Evolutionary conservation across 2,797 vertebrate genomes (phyloP), one percentile per base, ranked within the genome.

Genomic region (Chloroceryle amazona): DNA sequence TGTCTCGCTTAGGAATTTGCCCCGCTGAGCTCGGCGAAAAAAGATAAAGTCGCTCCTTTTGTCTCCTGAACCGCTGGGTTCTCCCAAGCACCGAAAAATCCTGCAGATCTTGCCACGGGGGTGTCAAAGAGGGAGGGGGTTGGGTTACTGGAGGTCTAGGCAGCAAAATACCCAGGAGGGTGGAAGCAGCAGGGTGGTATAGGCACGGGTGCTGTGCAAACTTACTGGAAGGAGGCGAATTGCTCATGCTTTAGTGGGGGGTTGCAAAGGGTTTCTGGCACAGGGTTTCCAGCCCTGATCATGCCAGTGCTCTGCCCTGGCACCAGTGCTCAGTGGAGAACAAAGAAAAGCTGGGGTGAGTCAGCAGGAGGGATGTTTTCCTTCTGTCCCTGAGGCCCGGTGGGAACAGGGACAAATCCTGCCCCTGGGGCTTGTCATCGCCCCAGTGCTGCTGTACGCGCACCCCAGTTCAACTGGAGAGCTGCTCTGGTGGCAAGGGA

Each of bases 281-380:
- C 1, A 12, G 41, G 68, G 26, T 16, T 63, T 51, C 0, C 7
- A 35, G 41, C 19, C 6, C 2, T 10, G 37, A 37, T 20, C 1
- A 0, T 46, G 51, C 46, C 5, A 3, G 35, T 14, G 75, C 39
- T 47, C 21, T 75, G 55, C 60, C 63, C 82, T 2, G 28, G 71
- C 49, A 26, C 28, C 7, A 19, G 44, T 22, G 62, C 62, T 49
- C 3, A 7, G 51, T 52, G 31, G 42, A 92, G 92, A 94, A 94
- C 83, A 93, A 96, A 96, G 93, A 49, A 57, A 61, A 47, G 63
- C 66, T 12, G 41, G 76, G 73, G 86, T 96, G 96, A 96, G 95
- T 97, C 96, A 96, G 96, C 96, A 96, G 86, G 73, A 84, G 73
- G 86, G 67, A 47, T 37, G 71, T 37, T 51, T 54, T 49, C 68